phyloP scores from a whole-genome alignment of 2,797 vertebrate species.

The Cephalopachus bancanus region DNA sequence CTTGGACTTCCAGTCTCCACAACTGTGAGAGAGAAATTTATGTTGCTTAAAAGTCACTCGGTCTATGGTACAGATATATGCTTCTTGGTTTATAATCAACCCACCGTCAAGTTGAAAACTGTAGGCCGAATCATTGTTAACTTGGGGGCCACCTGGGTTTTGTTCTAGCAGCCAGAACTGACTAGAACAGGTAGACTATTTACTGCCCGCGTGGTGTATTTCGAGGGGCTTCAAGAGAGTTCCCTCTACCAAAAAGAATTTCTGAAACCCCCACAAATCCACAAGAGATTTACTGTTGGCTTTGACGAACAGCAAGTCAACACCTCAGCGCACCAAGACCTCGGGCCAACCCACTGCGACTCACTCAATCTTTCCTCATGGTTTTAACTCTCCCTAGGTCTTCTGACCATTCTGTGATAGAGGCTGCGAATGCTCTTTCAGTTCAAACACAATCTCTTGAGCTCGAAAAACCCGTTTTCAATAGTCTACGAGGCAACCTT shows the following conservation, averaged over 20 bases:
- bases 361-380: background rate
- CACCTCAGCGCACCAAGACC: background rate
- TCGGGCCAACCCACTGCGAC: background rate
- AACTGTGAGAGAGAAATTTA: background rate
- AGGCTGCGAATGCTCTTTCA: background rate
- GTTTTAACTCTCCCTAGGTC: background rate
- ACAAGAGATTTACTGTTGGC: background rate
- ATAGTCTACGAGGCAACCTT: background rate
- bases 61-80: background rate
- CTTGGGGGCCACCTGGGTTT: background rate
- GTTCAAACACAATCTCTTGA: background rate
- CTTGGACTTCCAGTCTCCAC: background rate
- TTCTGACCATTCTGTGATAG: background rate
- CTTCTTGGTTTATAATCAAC: background rate
- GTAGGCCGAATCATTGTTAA: background rate
- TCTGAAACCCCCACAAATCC: background rate
- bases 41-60: background rate
- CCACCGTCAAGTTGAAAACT: background rate
- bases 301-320: background rate
- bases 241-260: background rate
- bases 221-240: background rate
- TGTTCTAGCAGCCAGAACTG: background rate
- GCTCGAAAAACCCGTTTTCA: background rate
- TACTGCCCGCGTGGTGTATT: background rate
- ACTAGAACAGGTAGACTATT: background rate